These are phyloP conservation scores for Sitodiplosis mosellana DNA, from an alignment of 1,140 invertebrate genomes.

Conservation along the genomic window DNA sequence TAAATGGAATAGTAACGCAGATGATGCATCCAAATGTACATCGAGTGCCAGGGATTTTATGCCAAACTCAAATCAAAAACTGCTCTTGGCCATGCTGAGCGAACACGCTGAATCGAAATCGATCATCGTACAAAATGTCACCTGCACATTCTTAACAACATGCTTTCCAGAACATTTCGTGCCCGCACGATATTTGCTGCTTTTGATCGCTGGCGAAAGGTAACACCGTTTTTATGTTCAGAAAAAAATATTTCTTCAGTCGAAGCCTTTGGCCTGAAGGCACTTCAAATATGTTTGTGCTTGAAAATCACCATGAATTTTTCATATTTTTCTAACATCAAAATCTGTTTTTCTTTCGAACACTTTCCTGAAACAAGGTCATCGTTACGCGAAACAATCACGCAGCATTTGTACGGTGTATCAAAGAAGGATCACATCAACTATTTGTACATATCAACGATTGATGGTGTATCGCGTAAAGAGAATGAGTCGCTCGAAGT, in stretches of 20 bases:
- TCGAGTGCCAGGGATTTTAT: constrained; percentile 10
- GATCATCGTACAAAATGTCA: constrained; percentile 55
- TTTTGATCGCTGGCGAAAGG: constrained; percentile 71
- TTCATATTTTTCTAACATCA: neutral
- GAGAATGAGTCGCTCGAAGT: constrained; percentile 12
- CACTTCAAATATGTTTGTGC: too few relatives aligned
- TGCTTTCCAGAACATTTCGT: constrained; percentile 67
- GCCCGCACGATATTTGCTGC: constrained; percentile 60
- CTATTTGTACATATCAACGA: constrained; percentile 17
- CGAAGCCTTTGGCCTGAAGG: too few relatives aligned
- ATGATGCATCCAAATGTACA: constrained; percentile 11
- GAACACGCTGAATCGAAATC: constrained; percentile 44
- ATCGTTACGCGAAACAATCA: constrained; percentile 20
- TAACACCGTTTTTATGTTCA: too few relatives aligned
- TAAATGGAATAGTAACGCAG: constrained; percentile 26
- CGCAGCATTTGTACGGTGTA: constrained; percentile 19
- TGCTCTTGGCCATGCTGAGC: constrained; percentile 28
- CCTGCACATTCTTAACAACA: constrained; percentile 60
- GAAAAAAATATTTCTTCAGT: too few relatives aligned
- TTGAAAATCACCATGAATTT: constrained; percentile 17
- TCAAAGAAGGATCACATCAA: constrained; percentile 24
- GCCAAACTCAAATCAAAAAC: constrained; percentile 30
- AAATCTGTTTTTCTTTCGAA: neutral
- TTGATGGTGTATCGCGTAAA: constrained; percentile 13
- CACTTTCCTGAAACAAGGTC: too few relatives aligned